Conservation (phyloP, 2,888 invertebrate genomes). For the Hoplodrina blanda region DNA sequence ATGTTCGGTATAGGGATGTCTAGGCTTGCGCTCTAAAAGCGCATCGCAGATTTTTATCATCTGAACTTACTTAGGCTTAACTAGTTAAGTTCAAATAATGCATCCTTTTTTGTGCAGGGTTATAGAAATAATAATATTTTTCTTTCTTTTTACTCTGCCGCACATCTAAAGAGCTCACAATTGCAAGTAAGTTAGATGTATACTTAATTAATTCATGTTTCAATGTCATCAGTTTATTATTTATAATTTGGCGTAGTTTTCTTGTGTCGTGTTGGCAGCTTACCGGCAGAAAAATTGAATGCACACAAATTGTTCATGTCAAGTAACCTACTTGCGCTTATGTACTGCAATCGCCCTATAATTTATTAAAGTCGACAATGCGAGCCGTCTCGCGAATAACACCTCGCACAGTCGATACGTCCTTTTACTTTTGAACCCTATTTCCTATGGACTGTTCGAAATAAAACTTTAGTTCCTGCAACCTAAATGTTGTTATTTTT, state of each 20-base stretch:
- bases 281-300: slow-evolving; percentile 28
- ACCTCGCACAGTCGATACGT: slow-evolving; percentile 43
- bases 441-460: slow-evolving; percentile 45
- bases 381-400: slow-evolving; percentile 14
- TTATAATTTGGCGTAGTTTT: slow-evolving; percentile 54
- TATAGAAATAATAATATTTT: slow-evolving; percentile 53
- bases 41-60: slow-evolving; percentile 10
- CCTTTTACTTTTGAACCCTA: slow-evolving; percentile 14
- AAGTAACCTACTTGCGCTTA: slow-evolving; percentile 37
- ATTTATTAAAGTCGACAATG: slow-evolving; percentile 33
- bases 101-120: slow-evolving; percentile 48
- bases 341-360: slow-evolving; percentile 42
- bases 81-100: slow-evolving; percentile 49
- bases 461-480: slow-evolving; percentile 18
- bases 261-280: slow-evolving; percentile 56
- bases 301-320: slow-evolving; percentile 32
- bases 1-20: slow-evolving; percentile 10
- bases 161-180: slow-evolving; percentile 54
- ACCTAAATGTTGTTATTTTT: slow-evolving; percentile 5
- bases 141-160: slow-evolving; percentile 54
- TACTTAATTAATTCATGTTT: slow-evolving; percentile 55
- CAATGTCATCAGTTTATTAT: slow-evolving; percentile 47
- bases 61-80: slow-evolving; percentile 33
- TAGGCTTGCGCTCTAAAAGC: slow-evolving; percentile 15
- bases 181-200: slow-evolving; percentile 51